A percentile compares a stretch with the other conserved stretches of the same genome.
phyloP scores from a whole-genome alignment of 2,888 invertebrate species.

The Eilema depressum region DNA sequence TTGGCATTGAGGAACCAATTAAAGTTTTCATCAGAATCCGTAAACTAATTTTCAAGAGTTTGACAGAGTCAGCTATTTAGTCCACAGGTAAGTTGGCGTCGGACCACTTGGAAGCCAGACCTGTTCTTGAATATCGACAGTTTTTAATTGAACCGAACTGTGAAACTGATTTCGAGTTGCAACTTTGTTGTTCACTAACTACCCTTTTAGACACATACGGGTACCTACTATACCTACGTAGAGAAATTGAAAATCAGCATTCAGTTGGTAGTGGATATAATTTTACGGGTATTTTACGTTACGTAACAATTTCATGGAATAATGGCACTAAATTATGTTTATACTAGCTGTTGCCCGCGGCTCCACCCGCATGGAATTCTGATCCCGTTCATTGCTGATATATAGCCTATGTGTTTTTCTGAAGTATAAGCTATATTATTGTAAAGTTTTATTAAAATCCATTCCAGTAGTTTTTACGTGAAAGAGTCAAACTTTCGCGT shows the following conservation, averaged over 20 bases:
- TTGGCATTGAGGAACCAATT: slow-evolving; percentile 83
- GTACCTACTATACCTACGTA: too few species aligned
- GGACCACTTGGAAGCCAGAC: slow-evolving; percentile 64
- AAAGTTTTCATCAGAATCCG: slow-evolving; percentile 83
- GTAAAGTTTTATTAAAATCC: too few species aligned
- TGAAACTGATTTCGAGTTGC: slow-evolving; percentile 38
- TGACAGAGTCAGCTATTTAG: slow-evolving; percentile 79
- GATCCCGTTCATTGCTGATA: too few species aligned
- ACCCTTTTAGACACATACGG: slow-evolving; percentile 4
- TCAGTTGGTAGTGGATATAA: not conserved
- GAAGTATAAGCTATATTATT: too few species aligned
- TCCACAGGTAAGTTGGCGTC: slow-evolving; percentile 73
- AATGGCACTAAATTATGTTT: not conserved
- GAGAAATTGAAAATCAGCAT: not conserved
- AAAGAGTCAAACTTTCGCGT: too few species aligned
- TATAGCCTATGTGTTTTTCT: too few species aligned
- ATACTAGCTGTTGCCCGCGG: too few species aligned
- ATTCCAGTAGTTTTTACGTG: too few species aligned
- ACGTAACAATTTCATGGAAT: not conserved
- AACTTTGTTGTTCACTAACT: slow-evolving; percentile 38
- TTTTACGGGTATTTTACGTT: not conserved
- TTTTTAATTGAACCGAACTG: slow-evolving; percentile 65
- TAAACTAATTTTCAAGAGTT: slow-evolving; percentile 84
- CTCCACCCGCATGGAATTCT: too few species aligned
- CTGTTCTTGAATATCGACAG: slow-evolving; percentile 66